Base-by-base conservation (phyloP, 2,113 vertebrate species). In the Micronisus gabar region DNA sequence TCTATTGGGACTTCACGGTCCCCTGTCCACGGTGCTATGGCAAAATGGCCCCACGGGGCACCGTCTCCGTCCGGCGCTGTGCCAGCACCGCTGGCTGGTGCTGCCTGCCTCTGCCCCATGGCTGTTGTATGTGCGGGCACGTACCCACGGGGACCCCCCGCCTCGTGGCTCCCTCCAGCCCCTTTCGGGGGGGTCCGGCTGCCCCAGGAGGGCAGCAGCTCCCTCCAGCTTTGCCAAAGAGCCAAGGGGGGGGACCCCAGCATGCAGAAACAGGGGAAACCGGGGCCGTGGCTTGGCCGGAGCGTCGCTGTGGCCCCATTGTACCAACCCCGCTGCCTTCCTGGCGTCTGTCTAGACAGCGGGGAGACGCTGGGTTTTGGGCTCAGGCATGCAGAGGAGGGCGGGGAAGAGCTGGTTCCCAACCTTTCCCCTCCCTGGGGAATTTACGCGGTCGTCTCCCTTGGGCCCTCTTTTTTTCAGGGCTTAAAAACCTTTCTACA, bases 161-260 rank as follows among this genome's bases (percentile, higher is more conserved):
- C 25, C 13, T 25, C 9, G 15, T 53, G 6, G 71, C 32, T 72
- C 71, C 65, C 50, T 45, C 43, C 80, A 14, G 71, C 76, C 80
- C 81, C 73, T 13, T 34, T 2, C 0, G 14, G 88, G 91, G 83
- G 83, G 48, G 3, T 36, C 89, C 3, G 8, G 55, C 95, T 96
- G 94, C 92, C 84, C 95, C 92, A 0, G 94, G 92, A 84, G 95
- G 94, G 96, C 81, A 89, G 90, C 68, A 15, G 16, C 21, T 50
- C 67, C 84, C 50, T 78, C 87, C 78, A 94, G 92, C 92, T 95
- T 92, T 85, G 95, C 94, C 96, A 97, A 96, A 97, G 94, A 97
- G 80, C 86, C 86, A 52, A 61, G 20, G 40, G 58, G 58, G 66
- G 83, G 47, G 12, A 61, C 43, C 66, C 85, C 3, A 14, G 56